Evolutionary conservation across 2,113 vertebrate species (phyloP), one percentile per base, ranked within the genome.

Genomic region (Embiotoca jacksoni): DNA sequence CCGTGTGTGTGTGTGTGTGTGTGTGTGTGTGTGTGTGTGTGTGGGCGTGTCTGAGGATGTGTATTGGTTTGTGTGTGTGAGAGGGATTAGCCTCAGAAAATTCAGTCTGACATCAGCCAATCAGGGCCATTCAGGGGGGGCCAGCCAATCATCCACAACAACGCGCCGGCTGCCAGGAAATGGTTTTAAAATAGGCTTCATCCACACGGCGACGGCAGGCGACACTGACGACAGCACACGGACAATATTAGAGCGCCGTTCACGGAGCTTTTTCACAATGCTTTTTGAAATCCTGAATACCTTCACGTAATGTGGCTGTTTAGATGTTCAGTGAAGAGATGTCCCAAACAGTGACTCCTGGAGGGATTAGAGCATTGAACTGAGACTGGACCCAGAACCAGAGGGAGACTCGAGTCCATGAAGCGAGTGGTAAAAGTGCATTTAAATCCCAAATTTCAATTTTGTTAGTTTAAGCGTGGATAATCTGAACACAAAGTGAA

Each of bases 81-180:
- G 70, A 47, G 66, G 74, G 89, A 92, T 91, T 85, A 90, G 81
- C 85, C 60, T 66, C 59, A 14, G n/a, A 37, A 85, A 81, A 83
- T 86, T 72, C 62, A 52, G 76, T 32, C 61, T 76, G 82, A 86
- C 83, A 84, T 90, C 63, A 80, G 83, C 88, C 83, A 84, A 83
- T 90, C 87, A 81, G 55, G 73, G 75, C 65, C 81, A 56, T 79
- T 64, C 81, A 36, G 60, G n/a, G 68, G 74, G 68, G 74, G 39
- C 23, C 3, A 50, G 67, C 75, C 82, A 87, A 84, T 84, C 88
- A 83, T 67, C 58, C 72, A 62, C 67, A 54, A 66, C 76, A 62
- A 67, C 58, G 63, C 8, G 55, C 8, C 15, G n/a, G 59, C 72
- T 75, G 80, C 52, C 79, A 80, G 74, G 65, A 80, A 73, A 76